Evolutionary conservation across 2,888 invertebrate species (phyloP).

Genomic region (Epicampocera succincta): DNA sequence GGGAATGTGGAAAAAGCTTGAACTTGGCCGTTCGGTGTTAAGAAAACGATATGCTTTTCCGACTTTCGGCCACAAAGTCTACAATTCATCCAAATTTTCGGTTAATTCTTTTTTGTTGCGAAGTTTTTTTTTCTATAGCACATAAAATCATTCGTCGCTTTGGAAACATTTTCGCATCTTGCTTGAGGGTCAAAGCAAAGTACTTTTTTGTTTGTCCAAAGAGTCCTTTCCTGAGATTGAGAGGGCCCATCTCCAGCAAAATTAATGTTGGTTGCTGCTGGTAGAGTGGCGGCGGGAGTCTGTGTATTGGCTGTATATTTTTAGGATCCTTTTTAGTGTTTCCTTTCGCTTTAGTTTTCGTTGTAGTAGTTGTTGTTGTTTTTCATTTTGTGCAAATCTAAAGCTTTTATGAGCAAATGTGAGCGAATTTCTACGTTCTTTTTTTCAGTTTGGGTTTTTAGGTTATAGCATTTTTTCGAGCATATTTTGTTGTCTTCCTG

Average conservation of each 20-base stretch:
- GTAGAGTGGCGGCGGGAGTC: constrained; percentile 36
- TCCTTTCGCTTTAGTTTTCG: constrained; percentile 20
- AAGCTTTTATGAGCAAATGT: constrained; percentile 54
- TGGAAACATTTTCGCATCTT: too few relatives aligned
- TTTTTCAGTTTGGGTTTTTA: constrained; percentile 64
- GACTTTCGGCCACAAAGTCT: too few relatives aligned
- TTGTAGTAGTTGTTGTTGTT: neutral
- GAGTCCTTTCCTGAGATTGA: neutral
- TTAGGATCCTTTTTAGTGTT: constrained; percentile 54
- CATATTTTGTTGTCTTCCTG: constrained; percentile 57
- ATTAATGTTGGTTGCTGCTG: neutral
- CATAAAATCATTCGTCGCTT: too few relatives aligned
- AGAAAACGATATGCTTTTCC: too few relatives aligned
- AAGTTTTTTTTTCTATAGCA: too few relatives aligned
- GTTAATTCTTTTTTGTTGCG: too few relatives aligned
- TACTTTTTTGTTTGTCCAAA: too few relatives aligned
- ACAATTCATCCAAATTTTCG: too few relatives aligned
- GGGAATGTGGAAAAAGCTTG: too few relatives aligned
- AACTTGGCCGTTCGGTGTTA: too few relatives aligned
- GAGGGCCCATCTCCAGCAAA: neutral
- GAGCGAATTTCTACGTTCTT: constrained; percentile 53
- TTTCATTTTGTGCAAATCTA: constrained; percentile 41
- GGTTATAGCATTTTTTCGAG: constrained; percentile 60
- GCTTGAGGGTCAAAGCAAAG: too few relatives aligned
- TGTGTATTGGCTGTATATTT: constrained; percentile 50